phyloP scores from a whole-genome alignment of 1,140 invertebrate species.

The Neomicropteryx cornuta region DNA sequence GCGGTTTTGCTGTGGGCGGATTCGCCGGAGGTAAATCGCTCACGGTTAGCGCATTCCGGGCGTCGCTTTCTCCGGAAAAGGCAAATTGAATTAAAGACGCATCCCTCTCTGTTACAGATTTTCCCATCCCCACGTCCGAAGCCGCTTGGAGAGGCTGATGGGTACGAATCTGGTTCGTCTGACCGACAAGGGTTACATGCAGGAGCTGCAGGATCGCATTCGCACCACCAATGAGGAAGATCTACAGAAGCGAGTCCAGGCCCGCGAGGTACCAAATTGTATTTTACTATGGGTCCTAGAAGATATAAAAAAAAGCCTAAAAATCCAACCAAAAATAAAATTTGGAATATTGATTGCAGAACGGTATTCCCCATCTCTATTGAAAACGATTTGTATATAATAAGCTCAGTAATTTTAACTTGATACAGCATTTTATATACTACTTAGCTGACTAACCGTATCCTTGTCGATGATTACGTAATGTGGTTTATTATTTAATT shows the following conservation, averaged over 20 bases:
- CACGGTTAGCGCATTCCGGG: too few species aligned
- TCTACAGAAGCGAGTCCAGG: conserved; percentile 47
- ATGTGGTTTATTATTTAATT: too few species aligned
- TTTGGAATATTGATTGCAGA: neutral
- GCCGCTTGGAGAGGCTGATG: conserved; percentile 51
- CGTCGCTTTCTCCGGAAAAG: too few species aligned
- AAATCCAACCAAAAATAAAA: neutral
- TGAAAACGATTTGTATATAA: neutral
- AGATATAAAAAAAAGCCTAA: neutral
- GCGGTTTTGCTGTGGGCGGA: too few species aligned
- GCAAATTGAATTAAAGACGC: too few species aligned
- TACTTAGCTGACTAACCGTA: neutral
- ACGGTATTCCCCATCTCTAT: neutral
- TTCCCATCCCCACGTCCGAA: conserved; percentile 44
- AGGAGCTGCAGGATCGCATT: conserved; percentile 45
- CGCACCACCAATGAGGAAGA: conserved; percentile 46
- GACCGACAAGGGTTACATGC: conserved; percentile 55
- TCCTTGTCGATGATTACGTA: too few species aligned
- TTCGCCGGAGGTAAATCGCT: too few species aligned
- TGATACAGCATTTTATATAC: conserved; percentile 1
- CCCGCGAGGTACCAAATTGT: conserved; percentile 37
- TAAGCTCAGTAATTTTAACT: neutral
- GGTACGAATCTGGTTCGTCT: conserved; percentile 50
- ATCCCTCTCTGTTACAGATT: conserved; percentile 27
- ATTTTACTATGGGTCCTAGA: neutral